Evolutionary conservation across 2,797 vertebrate species (phyloP).

Genomic region (Botia kubotai): DNA sequence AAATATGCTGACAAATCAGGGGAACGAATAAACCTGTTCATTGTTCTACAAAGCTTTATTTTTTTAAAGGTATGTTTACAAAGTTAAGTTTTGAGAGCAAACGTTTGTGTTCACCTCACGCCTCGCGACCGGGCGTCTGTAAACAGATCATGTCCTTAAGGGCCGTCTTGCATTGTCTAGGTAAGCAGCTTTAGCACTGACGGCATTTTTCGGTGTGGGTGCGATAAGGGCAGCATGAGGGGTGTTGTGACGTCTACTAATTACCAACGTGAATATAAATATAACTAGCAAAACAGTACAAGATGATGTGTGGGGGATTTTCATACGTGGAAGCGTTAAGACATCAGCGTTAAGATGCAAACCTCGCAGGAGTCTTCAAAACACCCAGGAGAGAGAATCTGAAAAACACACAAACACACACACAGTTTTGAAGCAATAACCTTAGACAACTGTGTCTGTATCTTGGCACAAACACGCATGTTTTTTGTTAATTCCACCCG

Average conservation of each 20-base stretch:
- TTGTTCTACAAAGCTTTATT: no score
- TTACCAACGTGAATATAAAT: constrained; percentile 72
- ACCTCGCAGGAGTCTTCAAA: constrained; percentile 51
- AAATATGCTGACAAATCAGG: no score
- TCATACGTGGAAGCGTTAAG: constrained; percentile 64
- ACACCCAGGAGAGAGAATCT: constrained; percentile 29
- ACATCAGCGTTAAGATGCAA: constrained; percentile 51
- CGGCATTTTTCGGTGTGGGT: constrained; percentile 29
- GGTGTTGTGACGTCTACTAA: constrained; percentile 52
- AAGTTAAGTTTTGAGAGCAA: not conserved
- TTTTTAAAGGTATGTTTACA: no score
- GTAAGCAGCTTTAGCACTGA: constrained; percentile 43
- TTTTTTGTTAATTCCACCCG: not conserved
- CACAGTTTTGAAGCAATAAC: constrained; percentile 25
- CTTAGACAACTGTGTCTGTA: not conserved
- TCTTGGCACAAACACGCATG: not conserved
- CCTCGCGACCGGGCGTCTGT: not conserved
- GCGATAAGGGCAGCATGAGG: constrained; percentile 67
- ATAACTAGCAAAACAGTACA: constrained; percentile 14
- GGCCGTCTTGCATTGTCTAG: constrained; percentile 14
- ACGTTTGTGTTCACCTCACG: not conserved
- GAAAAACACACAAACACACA: not conserved
- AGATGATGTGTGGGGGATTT: constrained; percentile 57
- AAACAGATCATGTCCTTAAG: not conserved
- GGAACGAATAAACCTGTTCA: no score